These are phyloP conservation scores for Eupeodes corollae DNA, from an alignment of 1,140 invertebrate genomes.

Conservation along the genomic window DNA sequence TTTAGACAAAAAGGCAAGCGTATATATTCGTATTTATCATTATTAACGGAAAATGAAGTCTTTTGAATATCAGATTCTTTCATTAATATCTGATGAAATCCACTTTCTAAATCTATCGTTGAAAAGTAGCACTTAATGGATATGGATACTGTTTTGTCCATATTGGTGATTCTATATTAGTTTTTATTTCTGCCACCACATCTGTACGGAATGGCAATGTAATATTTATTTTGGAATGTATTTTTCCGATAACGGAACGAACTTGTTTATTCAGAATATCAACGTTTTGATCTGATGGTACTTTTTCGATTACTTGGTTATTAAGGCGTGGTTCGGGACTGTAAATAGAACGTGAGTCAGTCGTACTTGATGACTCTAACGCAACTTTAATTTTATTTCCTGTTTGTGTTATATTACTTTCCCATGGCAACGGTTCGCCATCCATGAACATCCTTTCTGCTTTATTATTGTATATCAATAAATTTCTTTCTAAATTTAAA, in stretches of 20 bases:
- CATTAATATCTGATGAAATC: constrained; percentile 41
- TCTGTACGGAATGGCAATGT: constrained; percentile 2
- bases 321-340: background rate
- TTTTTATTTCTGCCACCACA: constrained; percentile 4
- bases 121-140: constrained; percentile 22
- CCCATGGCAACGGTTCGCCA: no score
- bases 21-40: constrained; percentile 28
- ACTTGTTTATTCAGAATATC: background rate
- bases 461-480: no score
- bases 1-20: constrained; percentile 20
- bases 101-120: constrained; percentile 36
- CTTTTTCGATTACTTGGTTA: background rate
- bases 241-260: background rate
- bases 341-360: background rate
- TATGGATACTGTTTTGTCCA: constrained; percentile 12
- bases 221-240: background rate
- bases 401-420: no score
- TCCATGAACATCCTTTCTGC: no score
- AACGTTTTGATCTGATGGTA: background rate
- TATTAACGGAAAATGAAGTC: constrained; percentile 35
- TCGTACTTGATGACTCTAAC: no score
- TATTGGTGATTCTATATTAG: constrained; percentile 5
- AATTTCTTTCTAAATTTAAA: background rate
- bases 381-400: no score
- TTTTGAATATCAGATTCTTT: constrained; percentile 28